Percentiles rank a stretch among this genome's conserved stretches.
phyloP scores from a whole-genome alignment of 1,140 invertebrate species.

The Chironomus tepperi region DNA sequence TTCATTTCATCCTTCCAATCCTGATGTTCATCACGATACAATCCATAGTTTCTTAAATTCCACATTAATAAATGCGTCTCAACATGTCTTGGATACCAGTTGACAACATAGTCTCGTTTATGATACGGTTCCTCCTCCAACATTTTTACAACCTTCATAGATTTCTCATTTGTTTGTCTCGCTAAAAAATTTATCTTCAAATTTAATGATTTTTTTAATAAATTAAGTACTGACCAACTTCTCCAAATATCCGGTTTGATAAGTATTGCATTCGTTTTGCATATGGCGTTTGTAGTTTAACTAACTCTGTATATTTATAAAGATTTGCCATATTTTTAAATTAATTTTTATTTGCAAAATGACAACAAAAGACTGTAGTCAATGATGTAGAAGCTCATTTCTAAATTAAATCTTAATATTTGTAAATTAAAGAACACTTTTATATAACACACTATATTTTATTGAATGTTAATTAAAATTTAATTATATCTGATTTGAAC shows the following conservation, averaged over 20 bases:
- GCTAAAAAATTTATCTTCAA: slow-evolving; percentile 31
- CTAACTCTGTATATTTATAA: slow-evolving; percentile 57
- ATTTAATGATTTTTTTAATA: background rate
- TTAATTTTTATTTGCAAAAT: background rate
- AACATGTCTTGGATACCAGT: slow-evolving; percentile 80
- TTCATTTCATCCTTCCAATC: slow-evolving; percentile 89
- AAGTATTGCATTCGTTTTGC: slow-evolving; percentile 76
- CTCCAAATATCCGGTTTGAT: slow-evolving; percentile 82
- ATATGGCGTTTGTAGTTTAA: slow-evolving; percentile 64
- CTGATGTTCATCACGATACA: slow-evolving; percentile 81
- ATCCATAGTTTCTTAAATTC: slow-evolving; percentile 62
- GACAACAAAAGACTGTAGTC: background rate
- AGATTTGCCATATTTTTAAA: background rate
- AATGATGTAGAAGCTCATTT: background rate
- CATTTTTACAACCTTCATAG: slow-evolving; percentile 75
- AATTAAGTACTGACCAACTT: slow-evolving; percentile 46
- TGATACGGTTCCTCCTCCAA: slow-evolving; percentile 68
- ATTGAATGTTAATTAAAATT: too few species aligned
- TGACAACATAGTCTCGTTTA: slow-evolving; percentile 59
- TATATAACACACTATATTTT: too few species aligned
- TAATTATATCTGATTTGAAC: too few species aligned
- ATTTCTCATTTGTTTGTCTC: slow-evolving; percentile 58
- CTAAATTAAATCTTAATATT: background rate
- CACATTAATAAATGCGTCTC: slow-evolving; percentile 65
- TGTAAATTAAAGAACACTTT: too few species aligned